These are phyloP conservation scores for Lepidochitona cinerea DNA, from an alignment of 2,888 invertebrate species.

Conservation along the genomic window DNA sequence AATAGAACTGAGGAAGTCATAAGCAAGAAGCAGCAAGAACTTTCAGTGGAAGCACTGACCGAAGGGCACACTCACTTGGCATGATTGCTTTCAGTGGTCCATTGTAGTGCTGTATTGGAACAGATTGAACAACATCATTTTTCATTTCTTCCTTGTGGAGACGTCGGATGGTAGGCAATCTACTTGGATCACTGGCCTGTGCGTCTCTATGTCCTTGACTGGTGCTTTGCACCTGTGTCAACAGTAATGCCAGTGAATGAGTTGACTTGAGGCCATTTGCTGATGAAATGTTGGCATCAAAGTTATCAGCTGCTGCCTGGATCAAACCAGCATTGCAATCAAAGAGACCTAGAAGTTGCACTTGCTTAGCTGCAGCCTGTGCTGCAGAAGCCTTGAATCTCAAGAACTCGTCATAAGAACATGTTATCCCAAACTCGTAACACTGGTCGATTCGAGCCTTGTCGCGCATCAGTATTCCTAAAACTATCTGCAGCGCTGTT, in stretches of 20 bases:
- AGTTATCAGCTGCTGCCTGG: conserved; percentile 27
- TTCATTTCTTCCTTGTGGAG: no score
- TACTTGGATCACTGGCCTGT: no score
- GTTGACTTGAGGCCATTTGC: conserved; percentile 28
- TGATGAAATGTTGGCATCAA: conserved; percentile 30
- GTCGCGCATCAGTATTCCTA: conserved; percentile 9
- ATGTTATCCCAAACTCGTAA: conserved; percentile 22
- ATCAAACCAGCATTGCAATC: conserved; percentile 20
- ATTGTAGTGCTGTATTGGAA: no score
- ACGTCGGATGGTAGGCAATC: no score
- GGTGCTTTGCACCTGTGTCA: no score
- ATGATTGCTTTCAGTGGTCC: no score
- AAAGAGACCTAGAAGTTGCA: not conserved
- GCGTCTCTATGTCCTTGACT: no score
- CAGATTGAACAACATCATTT: no score
- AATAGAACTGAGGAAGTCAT: no score
- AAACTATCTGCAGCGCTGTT: conserved; percentile 11
- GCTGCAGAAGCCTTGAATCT: conserved; percentile 39
- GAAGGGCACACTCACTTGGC: no score
- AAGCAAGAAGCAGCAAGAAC: no score
- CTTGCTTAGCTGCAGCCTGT: conserved; percentile 14
- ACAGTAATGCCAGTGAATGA: conserved; percentile 22
- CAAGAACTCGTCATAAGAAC: conserved; percentile 35
- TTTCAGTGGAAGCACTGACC: no score
- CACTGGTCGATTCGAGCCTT: not conserved